Evolutionary conservation across 2,113 vertebrate genomes (phyloP).

Genomic region (Leptobrachium leishanense): DNA sequence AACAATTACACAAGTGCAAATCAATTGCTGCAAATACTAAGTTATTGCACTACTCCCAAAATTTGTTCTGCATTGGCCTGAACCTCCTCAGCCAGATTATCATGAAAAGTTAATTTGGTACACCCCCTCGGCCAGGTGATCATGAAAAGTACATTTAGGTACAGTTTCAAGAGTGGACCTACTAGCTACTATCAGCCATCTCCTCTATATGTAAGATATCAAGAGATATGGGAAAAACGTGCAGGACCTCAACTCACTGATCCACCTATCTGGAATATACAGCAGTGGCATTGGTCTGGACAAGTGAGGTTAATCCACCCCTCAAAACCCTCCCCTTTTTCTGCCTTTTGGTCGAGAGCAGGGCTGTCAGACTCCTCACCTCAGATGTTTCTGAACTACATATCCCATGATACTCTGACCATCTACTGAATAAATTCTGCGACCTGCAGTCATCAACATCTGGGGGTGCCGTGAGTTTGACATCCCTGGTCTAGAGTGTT

Average conservation of each 20-base stretch:
- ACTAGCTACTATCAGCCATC: background rate
- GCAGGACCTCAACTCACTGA: background rate
- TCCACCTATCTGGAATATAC: background rate
- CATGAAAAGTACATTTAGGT: background rate
- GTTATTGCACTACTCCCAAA: background rate
- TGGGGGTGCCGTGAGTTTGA: no score
- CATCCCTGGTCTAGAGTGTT: no score
- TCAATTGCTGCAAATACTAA: background rate
- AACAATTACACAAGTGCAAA: background rate
- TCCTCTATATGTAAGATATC: background rate
- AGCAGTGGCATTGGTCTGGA: background rate
- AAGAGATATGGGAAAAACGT: background rate
- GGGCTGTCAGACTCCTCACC: no score
- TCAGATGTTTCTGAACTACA: no score
- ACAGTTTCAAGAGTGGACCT: background rate
- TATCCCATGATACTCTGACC: no score
- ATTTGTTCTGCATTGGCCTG: background rate
- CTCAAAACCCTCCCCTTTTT: no score
- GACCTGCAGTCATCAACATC: no score
- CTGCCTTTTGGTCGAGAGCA: no score
- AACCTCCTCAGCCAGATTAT: background rate
- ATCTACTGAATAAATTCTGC: no score
- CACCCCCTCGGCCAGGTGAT: background rate
- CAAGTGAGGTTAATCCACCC: no score
- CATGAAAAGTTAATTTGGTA: background rate